phyloP scores from a whole-genome alignment of 2,113 vertebrate genomes.

The Planiliza haematocheilus region DNA sequence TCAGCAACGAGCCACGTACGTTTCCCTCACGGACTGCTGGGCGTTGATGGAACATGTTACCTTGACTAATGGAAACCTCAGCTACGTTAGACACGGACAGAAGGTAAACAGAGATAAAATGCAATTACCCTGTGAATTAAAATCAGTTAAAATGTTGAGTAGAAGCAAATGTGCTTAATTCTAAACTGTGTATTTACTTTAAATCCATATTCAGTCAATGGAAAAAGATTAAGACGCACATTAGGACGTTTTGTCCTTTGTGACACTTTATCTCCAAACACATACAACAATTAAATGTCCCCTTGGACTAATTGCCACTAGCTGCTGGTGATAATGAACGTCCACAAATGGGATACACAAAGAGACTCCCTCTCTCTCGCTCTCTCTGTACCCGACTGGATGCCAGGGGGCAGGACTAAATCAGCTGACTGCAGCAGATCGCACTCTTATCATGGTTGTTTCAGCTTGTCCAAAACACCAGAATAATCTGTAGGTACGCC shows the following conservation, averaged over 20 bases:
- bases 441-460: no score
- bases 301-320: conserved; percentile 1
- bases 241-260: neutral
- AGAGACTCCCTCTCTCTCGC: no score
- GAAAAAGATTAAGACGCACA: neutral
- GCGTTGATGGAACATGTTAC: neutral
- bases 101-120: conserved; percentile 1
- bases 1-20: conserved; percentile 19
- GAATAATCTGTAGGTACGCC: no score
- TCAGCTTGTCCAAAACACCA: no score
- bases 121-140: neutral
- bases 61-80: neutral
- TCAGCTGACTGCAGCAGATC: neutral
- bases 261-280: neutral
- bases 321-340: conserved; percentile 32
- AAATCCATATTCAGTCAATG: neutral
- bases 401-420: no score
- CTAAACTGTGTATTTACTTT: neutral
- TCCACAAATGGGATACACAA: no score
- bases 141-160: neutral
- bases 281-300: neutral
- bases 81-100: neutral
- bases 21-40: neutral
- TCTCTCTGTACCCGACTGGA: no score
- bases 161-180: neutral